Conservation (phyloP, 2,888 invertebrate species). For the Drosophila limbata region DNA sequence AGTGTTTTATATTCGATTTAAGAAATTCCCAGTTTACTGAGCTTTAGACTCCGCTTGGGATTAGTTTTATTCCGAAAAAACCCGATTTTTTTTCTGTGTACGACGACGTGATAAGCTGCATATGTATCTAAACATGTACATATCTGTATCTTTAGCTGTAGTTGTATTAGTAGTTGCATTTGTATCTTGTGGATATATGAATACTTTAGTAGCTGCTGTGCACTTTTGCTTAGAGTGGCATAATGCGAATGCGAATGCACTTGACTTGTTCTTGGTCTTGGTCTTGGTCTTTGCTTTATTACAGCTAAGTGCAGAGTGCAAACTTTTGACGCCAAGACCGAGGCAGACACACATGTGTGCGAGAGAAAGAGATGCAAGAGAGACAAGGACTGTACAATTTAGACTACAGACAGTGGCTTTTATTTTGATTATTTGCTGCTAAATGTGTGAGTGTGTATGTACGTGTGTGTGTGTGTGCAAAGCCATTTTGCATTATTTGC, state of each 20-base stretch:
- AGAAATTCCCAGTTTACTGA: too few species aligned
- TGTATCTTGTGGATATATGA: slow-evolving; percentile 26
- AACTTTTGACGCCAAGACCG: slow-evolving; percentile 55
- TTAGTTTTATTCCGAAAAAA: too few species aligned
- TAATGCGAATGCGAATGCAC: slow-evolving; percentile 70
- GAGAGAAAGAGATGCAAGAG: not conserved
- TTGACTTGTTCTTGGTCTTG: slow-evolving; percentile 51
- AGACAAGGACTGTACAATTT: slow-evolving; percentile 19
- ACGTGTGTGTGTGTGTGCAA: slow-evolving; percentile 35
- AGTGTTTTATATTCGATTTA: too few species aligned
- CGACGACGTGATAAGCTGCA: slow-evolving; percentile 51
- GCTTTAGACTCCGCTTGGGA: too few species aligned
- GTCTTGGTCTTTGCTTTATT: slow-evolving; percentile 57
- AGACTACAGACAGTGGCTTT: slow-evolving; percentile 47
- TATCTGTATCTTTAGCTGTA: slow-evolving; percentile 21
- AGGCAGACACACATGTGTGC: slow-evolving; percentile 8
- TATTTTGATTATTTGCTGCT: slow-evolving; percentile 69
- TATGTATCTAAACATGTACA: slow-evolving; percentile 19
- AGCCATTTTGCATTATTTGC: slow-evolving; percentile 65
- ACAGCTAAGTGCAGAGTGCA: slow-evolving; percentile 76
- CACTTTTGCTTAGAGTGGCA: slow-evolving; percentile 61
- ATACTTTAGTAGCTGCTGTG: slow-evolving; percentile 63
- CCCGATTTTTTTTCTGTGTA: too few species aligned
- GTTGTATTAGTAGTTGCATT: slow-evolving; percentile 21
- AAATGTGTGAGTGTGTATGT: slow-evolving; percentile 24